Conservation (phyloP, 2,797 vertebrate genomes). For the Myripristis murdjan region DNA sequence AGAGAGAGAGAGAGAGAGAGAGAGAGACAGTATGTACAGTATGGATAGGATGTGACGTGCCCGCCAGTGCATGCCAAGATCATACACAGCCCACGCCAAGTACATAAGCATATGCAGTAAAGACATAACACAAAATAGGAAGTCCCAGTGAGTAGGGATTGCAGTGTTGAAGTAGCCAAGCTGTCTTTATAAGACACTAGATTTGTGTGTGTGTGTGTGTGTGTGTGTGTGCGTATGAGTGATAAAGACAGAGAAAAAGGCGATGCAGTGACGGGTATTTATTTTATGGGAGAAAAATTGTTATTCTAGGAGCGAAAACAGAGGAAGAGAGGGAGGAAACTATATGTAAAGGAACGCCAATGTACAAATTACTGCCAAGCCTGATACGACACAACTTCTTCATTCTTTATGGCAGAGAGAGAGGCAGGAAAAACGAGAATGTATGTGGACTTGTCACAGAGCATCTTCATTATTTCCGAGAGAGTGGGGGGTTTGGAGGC, state of each 20-base stretch:
- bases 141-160: constrained; percentile 7
- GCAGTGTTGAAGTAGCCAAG: too few species aligned
- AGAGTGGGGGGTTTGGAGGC: too few species aligned
- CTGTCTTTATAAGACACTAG: too few species aligned
- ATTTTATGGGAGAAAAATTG: constrained; percentile 10
- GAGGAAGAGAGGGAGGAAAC: neutral
- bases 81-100: constrained; percentile 44
- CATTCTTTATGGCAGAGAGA: neutral
- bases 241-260: neutral
- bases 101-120: constrained; percentile 32
- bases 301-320: constrained; percentile 14
- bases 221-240: neutral
- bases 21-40: constrained; percentile 14
- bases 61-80: constrained; percentile 57
- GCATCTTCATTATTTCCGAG: neutral
- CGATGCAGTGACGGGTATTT: constrained; percentile 3
- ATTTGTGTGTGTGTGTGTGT: neutral
- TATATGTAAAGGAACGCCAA: constrained; percentile 9
- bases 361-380: constrained; percentile 23
- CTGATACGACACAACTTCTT: neutral
- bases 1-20: constrained; percentile 30
- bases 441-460: neutral
- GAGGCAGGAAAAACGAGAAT: neutral
- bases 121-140: constrained; percentile 13
- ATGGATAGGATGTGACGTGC: constrained; percentile 49